Evolutionary conservation across 2,888 invertebrate species (phyloP).

Genomic region (Caenorhabditis macrosperma): DNA sequence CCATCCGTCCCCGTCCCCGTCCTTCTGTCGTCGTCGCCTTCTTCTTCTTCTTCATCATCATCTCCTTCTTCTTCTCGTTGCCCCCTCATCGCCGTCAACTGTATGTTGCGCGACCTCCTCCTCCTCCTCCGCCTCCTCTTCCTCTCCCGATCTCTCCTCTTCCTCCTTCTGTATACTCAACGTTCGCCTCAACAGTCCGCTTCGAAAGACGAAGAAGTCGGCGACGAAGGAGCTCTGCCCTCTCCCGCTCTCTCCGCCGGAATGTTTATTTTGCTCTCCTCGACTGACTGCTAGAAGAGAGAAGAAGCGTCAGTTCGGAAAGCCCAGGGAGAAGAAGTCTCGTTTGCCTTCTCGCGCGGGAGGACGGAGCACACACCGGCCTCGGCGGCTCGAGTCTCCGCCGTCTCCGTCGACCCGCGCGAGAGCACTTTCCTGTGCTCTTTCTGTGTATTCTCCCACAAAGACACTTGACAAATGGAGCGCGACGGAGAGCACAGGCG

Average conservation of each 20-base stretch:
- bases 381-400: too few relatives aligned
- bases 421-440: neutral
- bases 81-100: conserved; percentile 6
- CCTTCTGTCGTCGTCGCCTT: neutral
- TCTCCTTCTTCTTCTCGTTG: conserved; percentile 11
- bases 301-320: conserved; percentile 27
- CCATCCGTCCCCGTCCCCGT: neutral
- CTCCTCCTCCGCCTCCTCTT: neutral
- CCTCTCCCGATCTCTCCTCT: neutral
- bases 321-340: conserved; percentile 22
- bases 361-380: conserved; percentile 28
- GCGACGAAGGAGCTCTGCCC: conserved; percentile 16
- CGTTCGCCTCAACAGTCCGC: conserved; percentile 24
- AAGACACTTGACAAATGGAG: conserved; percentile 53
- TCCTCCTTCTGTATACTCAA: conserved; percentile 21
- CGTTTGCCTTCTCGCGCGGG: conserved; percentile 43
- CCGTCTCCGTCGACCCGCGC: neutral
- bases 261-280: conserved; percentile 56
- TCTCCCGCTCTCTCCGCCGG: neutral
- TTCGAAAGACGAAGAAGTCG: conserved; percentile 24
- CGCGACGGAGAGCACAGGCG: neutral
- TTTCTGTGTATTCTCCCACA: conserved; percentile 42
- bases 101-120: conserved; percentile 14
- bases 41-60: neutral
- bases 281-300: conserved; percentile 41